Conservation (phyloP, 2,888 invertebrate genomes). For the Cremastinae sp. region DNA sequence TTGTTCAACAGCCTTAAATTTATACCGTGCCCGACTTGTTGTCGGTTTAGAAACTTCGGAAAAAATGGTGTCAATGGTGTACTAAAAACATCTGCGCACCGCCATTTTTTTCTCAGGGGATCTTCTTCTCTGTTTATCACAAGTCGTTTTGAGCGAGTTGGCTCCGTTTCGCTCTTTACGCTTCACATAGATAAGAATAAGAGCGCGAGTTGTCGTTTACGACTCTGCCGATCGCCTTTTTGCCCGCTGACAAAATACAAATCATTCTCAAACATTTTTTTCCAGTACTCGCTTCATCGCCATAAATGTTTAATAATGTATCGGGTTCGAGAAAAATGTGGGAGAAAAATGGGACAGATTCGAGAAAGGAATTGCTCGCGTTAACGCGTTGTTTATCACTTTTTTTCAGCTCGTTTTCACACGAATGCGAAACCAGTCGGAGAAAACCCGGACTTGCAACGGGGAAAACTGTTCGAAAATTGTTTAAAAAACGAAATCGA, state of each 20-base stretch:
- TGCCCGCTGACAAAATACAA: slow-evolving; percentile 29
- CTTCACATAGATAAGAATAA: slow-evolving; percentile 51
- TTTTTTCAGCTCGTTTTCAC: slow-evolving; percentile 40
- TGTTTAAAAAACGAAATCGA: no score
- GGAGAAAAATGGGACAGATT: not conserved
- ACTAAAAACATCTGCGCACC: slow-evolving; percentile 8
- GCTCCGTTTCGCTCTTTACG: slow-evolving; percentile 16
- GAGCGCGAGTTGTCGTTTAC: slow-evolving; percentile 60
- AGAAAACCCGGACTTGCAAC: slow-evolving; percentile 39
- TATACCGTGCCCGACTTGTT: slow-evolving; percentile 22
- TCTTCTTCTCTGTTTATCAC: not conserved
- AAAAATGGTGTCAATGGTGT: slow-evolving; percentile 55
- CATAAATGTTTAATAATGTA: not conserved
- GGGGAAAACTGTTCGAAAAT: slow-evolving; percentile 17
- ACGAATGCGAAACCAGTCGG: slow-evolving; percentile 33
- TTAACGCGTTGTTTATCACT: slow-evolving; percentile 18
- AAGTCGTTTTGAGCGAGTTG: not conserved
- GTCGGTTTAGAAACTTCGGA: slow-evolving; percentile 48
- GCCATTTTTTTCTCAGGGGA: slow-evolving; percentile 8
- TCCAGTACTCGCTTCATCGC: not conserved
- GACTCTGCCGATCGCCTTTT: slow-evolving; percentile 40
- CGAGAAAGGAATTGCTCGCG: not conserved
- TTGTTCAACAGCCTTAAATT: slow-evolving; percentile 31
- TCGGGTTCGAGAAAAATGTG: not conserved
- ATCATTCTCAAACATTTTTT: not conserved